These are phyloP conservation scores for Hemicrepidius hirtus DNA, from an alignment of 2,888 invertebrate genomes.

Conservation along the genomic window DNA sequence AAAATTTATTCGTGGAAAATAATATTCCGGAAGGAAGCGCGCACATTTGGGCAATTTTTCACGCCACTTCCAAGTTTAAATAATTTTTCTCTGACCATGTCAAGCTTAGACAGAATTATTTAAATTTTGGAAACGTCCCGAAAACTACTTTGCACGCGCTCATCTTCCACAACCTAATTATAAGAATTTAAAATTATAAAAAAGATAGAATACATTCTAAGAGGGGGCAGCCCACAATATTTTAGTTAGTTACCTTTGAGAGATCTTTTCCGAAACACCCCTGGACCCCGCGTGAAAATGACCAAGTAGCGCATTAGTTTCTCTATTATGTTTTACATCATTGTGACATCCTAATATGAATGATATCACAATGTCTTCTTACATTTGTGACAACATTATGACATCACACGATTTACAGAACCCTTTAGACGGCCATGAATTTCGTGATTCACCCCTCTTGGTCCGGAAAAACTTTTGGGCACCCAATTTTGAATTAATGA, in stretches of 20 bases:
- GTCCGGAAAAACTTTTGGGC: too few relatives aligned
- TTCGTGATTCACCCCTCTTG: too few relatives aligned
- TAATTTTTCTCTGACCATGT: conserved; percentile 28
- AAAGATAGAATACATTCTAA: conserved; percentile 71
- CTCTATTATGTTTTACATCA: conserved; percentile 42
- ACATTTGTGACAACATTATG: conserved; percentile 56
- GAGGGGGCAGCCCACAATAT: conserved; percentile 73
- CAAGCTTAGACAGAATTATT: conserved; percentile 28
- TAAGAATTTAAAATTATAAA: conserved; percentile 61
- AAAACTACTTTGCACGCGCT: conserved; percentile 65
- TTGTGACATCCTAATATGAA: conserved; percentile 43
- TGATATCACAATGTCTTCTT: conserved; percentile 33
- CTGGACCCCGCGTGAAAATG: conserved; percentile 79
- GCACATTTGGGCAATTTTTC: conserved; percentile 14
- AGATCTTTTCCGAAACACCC: conserved; percentile 97
- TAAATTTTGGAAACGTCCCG: conserved; percentile 31
- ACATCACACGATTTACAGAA: neutral
- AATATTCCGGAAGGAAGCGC: conserved; percentile 40
- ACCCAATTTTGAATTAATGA: too few relatives aligned
- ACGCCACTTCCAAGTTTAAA: conserved; percentile 33
- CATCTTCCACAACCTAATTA: conserved; percentile 66
- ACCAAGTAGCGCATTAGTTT: conserved; percentile 72
- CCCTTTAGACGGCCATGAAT: neutral
- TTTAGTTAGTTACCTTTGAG: conserved; percentile 90
- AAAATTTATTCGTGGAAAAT: conserved; percentile 50